Evolutionary conservation across 2,113 vertebrate species (phyloP), one percentile per base, ranked within the genome.

Genomic region (Serilophus lunatus): DNA sequence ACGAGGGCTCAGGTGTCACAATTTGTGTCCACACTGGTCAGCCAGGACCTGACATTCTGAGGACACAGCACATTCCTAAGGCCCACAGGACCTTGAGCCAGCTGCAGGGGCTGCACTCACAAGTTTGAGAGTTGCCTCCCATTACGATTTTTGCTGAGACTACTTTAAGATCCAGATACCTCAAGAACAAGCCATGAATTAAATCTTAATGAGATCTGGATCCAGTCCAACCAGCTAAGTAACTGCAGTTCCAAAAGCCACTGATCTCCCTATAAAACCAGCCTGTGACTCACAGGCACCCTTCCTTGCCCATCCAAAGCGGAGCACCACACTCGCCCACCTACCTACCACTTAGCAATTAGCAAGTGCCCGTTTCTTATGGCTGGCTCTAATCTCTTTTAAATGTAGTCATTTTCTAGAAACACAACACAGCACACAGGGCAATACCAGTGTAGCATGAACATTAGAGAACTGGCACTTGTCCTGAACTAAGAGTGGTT

Each of bases 121-220:
- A 70, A 82, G 54, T 54, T 35, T 23, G 28, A 94, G 13, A 74
- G 75, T 33, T 3, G 23, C 68, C 29, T 81, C 49, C 63, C 92
- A 64, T 45, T 57, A 75, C n/a, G 49, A 72, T 78, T 92, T 90
- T 90, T 92, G 90, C 88, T 88, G 86, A 95, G 76, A 60, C 85
- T 81, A 56, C 56, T 22, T 44, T 33, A 36, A 92, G 70, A 95
- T 77, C 33, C 71, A 94, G 63, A 74, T 88, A 86, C 85, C 82
- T 60, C 49, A 90, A 68, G 60, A 94, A 86, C 31, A 64, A 88
- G 38, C 51, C 28, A 17, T 42, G 57, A 92, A 96, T 93, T 90
- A 94, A 95, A 90, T 83, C 71, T 90, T 94, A 88, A 94, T 78
- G 84, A 95, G 76, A 94, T 83, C 79, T 92, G 92, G 85, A 92